Evolutionary conservation across 2,113 vertebrate genomes (phyloP).

Genomic region (Gymnogyps californianus): DNA sequence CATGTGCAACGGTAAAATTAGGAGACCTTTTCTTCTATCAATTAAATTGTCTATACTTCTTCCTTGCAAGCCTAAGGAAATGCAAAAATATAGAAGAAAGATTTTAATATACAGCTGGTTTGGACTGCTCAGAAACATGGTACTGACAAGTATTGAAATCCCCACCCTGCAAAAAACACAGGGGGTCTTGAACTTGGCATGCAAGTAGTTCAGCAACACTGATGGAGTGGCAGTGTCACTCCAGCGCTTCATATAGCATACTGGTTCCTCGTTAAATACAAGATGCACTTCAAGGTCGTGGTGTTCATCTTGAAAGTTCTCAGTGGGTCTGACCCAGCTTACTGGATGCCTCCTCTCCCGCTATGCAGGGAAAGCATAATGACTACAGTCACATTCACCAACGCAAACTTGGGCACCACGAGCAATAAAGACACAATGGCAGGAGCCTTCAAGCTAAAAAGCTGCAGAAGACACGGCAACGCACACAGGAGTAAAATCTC

Average conservation of each 20-base stretch:
- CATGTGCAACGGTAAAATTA: not conserved
- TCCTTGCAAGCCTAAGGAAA: not conserved
- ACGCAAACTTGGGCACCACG: not conserved
- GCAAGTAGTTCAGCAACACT: not conserved
- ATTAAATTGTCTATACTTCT: not conserved
- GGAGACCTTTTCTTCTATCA: not conserved
- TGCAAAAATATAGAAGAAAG: not conserved
- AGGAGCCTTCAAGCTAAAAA: not conserved
- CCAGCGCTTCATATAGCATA: not conserved
- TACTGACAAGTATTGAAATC: not conserved
- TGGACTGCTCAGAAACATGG: not conserved
- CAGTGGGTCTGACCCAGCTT: not conserved
- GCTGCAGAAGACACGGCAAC: not conserved
- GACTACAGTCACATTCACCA: not conserved
- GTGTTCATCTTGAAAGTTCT: not conserved
- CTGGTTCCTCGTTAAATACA: not conserved
- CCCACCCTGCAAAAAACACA: not conserved
- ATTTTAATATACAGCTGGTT: not conserved
- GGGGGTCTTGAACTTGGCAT: not conserved
- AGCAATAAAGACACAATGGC: not conserved
- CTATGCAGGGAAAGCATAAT: not conserved
- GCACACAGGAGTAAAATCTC: not conserved
- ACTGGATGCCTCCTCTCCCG: not conserved
- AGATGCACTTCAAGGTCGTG: constrained; percentile 21
- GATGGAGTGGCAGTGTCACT: not conserved